phyloP scores from a whole-genome alignment of 1,140 invertebrate genomes.

The Leptinotarsa undecemlineata region DNA sequence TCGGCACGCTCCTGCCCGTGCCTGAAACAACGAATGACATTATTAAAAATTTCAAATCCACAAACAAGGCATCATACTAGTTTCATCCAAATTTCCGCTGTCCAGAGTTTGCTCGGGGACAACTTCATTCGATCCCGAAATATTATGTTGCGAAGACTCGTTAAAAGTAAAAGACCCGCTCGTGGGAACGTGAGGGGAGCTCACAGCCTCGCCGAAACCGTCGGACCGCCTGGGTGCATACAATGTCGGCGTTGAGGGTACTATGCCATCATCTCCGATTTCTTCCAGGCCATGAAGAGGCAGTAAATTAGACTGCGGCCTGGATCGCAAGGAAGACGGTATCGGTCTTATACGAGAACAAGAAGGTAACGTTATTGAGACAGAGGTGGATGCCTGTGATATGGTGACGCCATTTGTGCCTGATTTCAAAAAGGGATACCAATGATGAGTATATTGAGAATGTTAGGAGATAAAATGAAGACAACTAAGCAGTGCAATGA shows the following conservation, averaged over 20 bases:
- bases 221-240: conserved; percentile 82
- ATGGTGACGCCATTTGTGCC: conserved; percentile 45
- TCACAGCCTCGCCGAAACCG: conserved; percentile 90
- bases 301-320: conserved; percentile 51
- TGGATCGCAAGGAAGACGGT: conserved; percentile 43
- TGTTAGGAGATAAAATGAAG: too few species aligned
- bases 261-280: conserved; percentile 81
- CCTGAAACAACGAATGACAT: conserved; percentile 50
- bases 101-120: conserved; percentile 52
- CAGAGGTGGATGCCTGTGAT: conserved; percentile 58
- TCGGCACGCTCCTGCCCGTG: conserved; percentile 71
- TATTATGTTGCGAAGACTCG: conserved; percentile 54
- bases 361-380: conserved; percentile 51
- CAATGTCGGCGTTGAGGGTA: conserved; percentile 87
- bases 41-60: conserved; percentile 37
- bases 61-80: conserved; percentile 22
- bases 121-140: conserved; percentile 41
- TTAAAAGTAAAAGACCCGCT: conserved; percentile 74
- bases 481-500: too few species aligned
- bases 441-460: neutral
- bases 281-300: conserved; percentile 65
- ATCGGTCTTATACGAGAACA: conserved; percentile 48
- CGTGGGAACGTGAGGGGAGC: conserved; percentile 77
- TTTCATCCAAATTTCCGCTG: conserved; percentile 20
- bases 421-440: conserved; percentile 9